A percentile compares a stretch with the other conserved stretches of the same genome.
These are phyloP conservation scores for Triplophysa dalaica DNA, from an alignment of 2,113 vertebrate species.

Conservation along the genomic window DNA sequence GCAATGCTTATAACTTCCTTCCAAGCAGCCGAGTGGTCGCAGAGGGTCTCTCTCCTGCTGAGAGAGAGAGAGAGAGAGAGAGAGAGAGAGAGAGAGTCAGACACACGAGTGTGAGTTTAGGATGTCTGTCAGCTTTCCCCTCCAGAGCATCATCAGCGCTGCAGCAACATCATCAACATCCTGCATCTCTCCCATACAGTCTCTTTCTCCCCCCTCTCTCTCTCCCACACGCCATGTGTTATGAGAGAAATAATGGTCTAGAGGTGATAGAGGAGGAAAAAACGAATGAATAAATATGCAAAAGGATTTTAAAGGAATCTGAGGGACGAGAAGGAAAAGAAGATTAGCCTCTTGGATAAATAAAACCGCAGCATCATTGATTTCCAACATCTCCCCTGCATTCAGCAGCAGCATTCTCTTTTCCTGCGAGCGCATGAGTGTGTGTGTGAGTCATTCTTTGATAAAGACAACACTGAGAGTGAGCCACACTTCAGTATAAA, in stretches of 20 bases:
- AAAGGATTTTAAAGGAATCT: not conserved
- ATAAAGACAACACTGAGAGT: conserved; percentile 5
- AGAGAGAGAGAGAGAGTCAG: not conserved
- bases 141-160: conserved; percentile 36
- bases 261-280: not conserved
- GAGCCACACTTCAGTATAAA: conserved; percentile 14
- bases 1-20: conserved; percentile 68
- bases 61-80: not conserved
- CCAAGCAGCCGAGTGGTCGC: conserved; percentile 51
- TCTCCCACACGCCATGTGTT: not conserved
- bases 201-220: conserved; percentile 34
- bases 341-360: not conserved
- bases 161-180: conserved; percentile 40
- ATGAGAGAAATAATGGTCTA: not conserved
- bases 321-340: not conserved
- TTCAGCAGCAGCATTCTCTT: not conserved
- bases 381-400: not conserved
- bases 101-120: not conserved
- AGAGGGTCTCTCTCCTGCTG: conserved; percentile 31
- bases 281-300: not conserved
- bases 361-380: not conserved
- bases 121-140: conserved; percentile 21
- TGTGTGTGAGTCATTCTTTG: conserved; percentile 22
- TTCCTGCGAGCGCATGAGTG: not conserved
- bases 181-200: conserved; percentile 15